These are phyloP conservation scores for Smutsia temminckii DNA, from an alignment of 2,797 vertebrate genomes.

Conservation along the genomic window DNA sequence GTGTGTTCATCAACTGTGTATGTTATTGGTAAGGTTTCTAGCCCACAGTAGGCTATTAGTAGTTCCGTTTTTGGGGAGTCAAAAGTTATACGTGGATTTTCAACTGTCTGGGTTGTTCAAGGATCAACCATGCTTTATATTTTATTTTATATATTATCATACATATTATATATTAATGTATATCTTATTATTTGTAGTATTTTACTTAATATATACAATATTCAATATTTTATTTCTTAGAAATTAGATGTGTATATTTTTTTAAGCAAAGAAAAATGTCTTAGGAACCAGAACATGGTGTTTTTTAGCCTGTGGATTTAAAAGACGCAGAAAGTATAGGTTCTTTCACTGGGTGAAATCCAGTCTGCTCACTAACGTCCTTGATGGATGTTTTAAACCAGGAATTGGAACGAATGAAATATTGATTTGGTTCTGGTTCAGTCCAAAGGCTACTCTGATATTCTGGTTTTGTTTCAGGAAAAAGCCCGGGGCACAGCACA, in stretches of 20 bases:
- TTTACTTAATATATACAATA: too few species aligned
- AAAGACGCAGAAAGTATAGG: slow-evolving; percentile 24
- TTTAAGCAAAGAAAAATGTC: background rate
- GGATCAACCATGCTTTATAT: too few species aligned
- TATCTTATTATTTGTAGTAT: too few species aligned
- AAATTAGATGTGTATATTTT: background rate
- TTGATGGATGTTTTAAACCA: slow-evolving; percentile 54
- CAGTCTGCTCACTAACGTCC: background rate
- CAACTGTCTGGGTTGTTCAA: too few species aligned
- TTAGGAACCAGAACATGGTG: background rate
- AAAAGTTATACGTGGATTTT: too few species aligned
- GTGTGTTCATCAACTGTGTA: too few species aligned
- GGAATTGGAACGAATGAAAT: slow-evolving; percentile 51
- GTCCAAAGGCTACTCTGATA: slow-evolving; percentile 51
- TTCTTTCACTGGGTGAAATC: slow-evolving; percentile 50
- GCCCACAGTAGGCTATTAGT: too few species aligned
- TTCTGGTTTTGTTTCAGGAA: slow-evolving; percentile 65
- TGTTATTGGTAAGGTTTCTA: too few species aligned
- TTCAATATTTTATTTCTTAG: too few species aligned
- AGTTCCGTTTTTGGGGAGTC: too few species aligned
- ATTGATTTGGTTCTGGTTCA: slow-evolving; percentile 65
- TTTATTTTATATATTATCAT: too few species aligned
- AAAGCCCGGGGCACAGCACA: background rate
- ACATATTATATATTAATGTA: too few species aligned
- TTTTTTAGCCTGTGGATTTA: background rate